Evolutionary conservation across 2,888 invertebrate species (phyloP), one percentile per base, ranked within the genome.

Genomic region (Synergus gifuensis): DNA sequence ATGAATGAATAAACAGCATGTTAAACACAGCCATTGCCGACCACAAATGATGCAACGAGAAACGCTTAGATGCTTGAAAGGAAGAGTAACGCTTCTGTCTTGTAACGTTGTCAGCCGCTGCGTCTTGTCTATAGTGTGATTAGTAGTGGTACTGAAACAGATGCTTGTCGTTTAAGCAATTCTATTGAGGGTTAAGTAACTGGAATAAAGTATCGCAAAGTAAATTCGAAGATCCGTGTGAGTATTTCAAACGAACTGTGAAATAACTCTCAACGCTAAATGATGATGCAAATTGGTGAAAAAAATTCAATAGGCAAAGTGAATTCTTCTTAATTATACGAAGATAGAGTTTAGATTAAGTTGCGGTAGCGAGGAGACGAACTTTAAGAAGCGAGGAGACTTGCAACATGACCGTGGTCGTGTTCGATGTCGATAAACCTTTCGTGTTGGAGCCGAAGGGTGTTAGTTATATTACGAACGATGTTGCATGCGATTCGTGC

Each of bases 381-480:
- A 42, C 62, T 66, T 66, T 60, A 40, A 62, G 64, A 64, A 76
- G 44, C 77, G 64, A 42, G 18, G 58, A 46, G 54, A 77, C 73
- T 85, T 85, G 80, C 83, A 58, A 82, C 84, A 83, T 64, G 60
- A 79, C 44, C 79, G 62, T 73, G 76, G 62, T 78, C 79, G 64
- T 60, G 60, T 73, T 79, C 80, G 76, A 63, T 82, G 58, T 76
- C 78, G 79, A 79, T 82, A 81, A 82, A 78, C 66, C 73, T 81
- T 82, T 85, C 84, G 78, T 82, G 80, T 60, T 78, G 40, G 69
- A 77, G 80, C 84, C 76, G 83, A 85, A 79, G 78, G 69, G 76
- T 81, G 78, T 76, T 81, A 80, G 67, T 85, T 83, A 54, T 73
- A 73, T 54, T 73, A 73, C 36, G n/a, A n/a, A 54, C 58, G 46